These are phyloP conservation scores for Sorex araneus DNA, from an alignment of 2,113 vertebrate species.

Conservation along the genomic window DNA sequence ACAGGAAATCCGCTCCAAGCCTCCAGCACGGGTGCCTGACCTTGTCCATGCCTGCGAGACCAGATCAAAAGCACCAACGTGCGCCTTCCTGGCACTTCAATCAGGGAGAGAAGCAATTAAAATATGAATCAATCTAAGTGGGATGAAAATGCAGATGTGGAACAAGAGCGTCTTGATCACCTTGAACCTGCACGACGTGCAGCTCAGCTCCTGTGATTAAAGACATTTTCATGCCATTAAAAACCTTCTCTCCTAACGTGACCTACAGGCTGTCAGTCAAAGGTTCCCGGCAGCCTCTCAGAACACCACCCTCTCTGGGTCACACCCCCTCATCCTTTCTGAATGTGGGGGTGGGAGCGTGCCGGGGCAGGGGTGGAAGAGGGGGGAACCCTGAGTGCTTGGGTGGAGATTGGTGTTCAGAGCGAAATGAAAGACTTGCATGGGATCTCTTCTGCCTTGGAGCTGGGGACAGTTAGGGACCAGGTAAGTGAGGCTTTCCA, in stretches of 20 bases:
- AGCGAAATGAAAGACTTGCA: neutral
- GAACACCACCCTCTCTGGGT: constrained; percentile 39
- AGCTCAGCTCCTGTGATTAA: constrained; percentile 83
- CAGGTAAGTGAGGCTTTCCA: no score
- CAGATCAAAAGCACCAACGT: constrained; percentile 85
- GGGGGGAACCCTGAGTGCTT: neutral
- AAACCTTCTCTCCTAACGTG: constrained; percentile 77
- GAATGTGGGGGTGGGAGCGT: neutral
- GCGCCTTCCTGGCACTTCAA: constrained; percentile 84
- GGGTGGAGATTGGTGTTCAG: neutral
- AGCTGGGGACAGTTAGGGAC: neutral
- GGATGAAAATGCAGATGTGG: constrained; percentile 85
- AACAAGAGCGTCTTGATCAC: constrained; percentile 81
- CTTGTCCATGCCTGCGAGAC: constrained; percentile 70
- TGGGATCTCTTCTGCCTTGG: no score
- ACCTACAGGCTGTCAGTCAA: constrained; percentile 75
- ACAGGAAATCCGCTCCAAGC: constrained; percentile 13
- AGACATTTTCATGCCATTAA: constrained; percentile 84
- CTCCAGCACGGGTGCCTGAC: constrained; percentile 9
- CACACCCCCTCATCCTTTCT: constrained; percentile 57
- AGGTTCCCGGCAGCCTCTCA: neutral
- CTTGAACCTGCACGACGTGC: constrained; percentile 84
- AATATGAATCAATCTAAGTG: constrained; percentile 86
- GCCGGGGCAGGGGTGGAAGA: neutral
- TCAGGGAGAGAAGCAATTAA: constrained; percentile 87